Percentiles rank a stretch among this genome's conserved stretches.
Conservation (phyloP, 1,140 invertebrate species). For the Leptonema lineaticorne region DNA sequence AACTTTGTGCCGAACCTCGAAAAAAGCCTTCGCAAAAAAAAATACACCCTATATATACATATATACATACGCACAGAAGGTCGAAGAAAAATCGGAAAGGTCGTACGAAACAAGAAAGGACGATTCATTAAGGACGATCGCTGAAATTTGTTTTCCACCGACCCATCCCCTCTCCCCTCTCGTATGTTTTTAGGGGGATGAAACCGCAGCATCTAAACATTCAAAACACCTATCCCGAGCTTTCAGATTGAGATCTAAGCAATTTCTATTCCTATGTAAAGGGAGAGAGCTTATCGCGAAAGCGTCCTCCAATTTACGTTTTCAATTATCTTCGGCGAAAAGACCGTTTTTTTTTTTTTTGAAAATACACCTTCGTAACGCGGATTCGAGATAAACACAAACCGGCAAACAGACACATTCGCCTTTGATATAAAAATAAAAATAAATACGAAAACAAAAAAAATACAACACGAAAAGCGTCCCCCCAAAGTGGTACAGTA, state of each 20-base stretch:
- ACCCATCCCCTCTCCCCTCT: not conserved
- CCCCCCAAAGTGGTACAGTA: too few species aligned
- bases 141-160: not conserved
- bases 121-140: not conserved
- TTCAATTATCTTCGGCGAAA: not conserved
- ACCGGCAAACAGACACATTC: too few species aligned
- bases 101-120: not conserved
- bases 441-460: too few species aligned
- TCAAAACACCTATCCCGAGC: not conserved
- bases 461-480: too few species aligned
- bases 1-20: not conserved
- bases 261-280: not conserved
- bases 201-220: not conserved
- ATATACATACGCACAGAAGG: too few species aligned
- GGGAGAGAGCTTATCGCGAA: too few species aligned
- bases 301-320: not conserved
- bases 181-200: not conserved
- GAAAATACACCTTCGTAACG: too few species aligned
- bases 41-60: too few species aligned
- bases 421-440: too few species aligned
- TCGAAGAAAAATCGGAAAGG: not conserved
- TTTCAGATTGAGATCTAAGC: not conserved
- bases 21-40: not conserved
- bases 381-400: too few species aligned
- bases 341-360: too few species aligned